Base-by-base conservation (phyloP, 1,140 invertebrate species). In the Hirudo medicinalis region DNA sequence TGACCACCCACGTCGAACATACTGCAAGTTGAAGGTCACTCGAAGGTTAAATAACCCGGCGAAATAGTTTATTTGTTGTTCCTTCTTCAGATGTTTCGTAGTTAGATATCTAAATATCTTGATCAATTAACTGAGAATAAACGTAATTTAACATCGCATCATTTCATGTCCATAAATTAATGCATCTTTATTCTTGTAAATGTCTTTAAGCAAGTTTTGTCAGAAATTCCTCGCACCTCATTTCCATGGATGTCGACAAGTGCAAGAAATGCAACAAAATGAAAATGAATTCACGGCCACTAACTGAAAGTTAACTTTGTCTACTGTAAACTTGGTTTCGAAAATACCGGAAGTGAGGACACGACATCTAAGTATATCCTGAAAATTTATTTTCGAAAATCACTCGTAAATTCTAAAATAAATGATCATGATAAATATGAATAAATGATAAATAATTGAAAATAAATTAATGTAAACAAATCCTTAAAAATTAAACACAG, bases 281-380 rank as follows among this genome's bases (percentile, higher is more conserved):
- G 71, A 0, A 25, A 43, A 71, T 9, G 15, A 71, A 54, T 70
- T 19, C 22, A 68, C 19, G 1, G 19, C 17, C 29, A 72, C 73
- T 94, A 87, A 99, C 96, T 99, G 96, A 87, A 99, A 99, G 88
- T 98, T 97, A 82, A 99, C 96, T 93, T 97, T 99, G 84, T 99
- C 96, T 79, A 99, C 95, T 86, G 94, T 90, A 87, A 98, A 98
- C 82, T 89, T 90, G 78, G 95, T 99, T 87, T 99, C 96, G 85
- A 99, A 99, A 81, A 99, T 99, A 80, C 96, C 96, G 79, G 95
- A 97, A 78, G 97, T 99, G 84, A 99, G 89, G 76, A 99, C 96
- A 87, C 97, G 92, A 89, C 96, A 99, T 84, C 95, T 88, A 2
- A 83, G 77, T 76, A 84, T 84, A 79, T 84, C 82, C 80, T 83